Evolutionary conservation across 2,797 vertebrate species (phyloP), one percentile per base, ranked within the genome.

Genomic region (Anomalospiza imberbis): DNA sequence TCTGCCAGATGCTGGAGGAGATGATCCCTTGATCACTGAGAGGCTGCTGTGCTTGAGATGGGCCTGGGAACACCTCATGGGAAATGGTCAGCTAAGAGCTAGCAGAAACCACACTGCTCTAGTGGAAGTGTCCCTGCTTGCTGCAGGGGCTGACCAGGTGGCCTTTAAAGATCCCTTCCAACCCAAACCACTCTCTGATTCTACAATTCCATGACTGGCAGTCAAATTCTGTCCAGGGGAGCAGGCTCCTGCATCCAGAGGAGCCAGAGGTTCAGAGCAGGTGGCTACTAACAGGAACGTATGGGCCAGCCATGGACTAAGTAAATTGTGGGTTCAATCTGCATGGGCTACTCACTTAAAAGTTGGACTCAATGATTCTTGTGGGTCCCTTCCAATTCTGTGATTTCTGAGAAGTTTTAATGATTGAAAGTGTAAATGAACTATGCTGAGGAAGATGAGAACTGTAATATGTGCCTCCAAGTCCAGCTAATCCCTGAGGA

Each of bases 271-370:
- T 45, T 73, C 32, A 6, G 34, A 50, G 48, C 40, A n/a, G 1
- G 11, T 7, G 8, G 66, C 44, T 70, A 17, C 13, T 17, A 38
- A 36, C 20, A n/a, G 28, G n/a, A 50, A 73, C 6, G 7, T 4
- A n/a, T 3, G 34, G 34, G 40, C 29, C 16, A 51, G 1, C 36
- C 26, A 58, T 0, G 0, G 44, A 29, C 10, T 62, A 20, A 62
- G 6, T 7, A n/a, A 50, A 9, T 15, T 67, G 54, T 63, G 36
- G 36, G 21, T 3, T 44, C 26, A 75, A 6, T 13, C 36, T 50
- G 25, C 22, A 44, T 9, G 12, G 8, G 22, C 38, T 53, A 66
- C 12, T 48, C 44, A 51, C 22, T 44, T 22, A 4, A 2, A 34
- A 58, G 15, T 0, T 58, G 45, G 22, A 16, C 45, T 60, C 28